These are phyloP conservation scores for Pseudococcus longispinus DNA, from an alignment of 2,888 invertebrate species.

Conservation along the genomic window DNA sequence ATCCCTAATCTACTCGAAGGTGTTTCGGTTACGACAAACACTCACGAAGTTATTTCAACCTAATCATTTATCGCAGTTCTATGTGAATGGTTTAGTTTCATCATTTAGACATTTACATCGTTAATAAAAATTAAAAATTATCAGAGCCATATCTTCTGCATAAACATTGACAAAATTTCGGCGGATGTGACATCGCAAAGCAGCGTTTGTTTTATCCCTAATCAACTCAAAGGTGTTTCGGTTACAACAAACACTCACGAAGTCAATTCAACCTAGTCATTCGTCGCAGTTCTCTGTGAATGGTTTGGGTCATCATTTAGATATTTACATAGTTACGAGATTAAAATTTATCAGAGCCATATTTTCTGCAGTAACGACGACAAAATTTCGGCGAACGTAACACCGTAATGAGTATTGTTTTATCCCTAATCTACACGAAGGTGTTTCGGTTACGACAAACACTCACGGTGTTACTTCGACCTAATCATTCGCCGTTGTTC, in stretches of 20 bases:
- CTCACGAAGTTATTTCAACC: not conserved
- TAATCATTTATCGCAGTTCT: slow-evolving; percentile 47
- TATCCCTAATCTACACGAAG: slow-evolving; percentile 33
- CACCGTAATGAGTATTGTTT: not conserved
- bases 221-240: slow-evolving; percentile 31
- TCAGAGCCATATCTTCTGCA: slow-evolving; percentile 52
- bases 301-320: slow-evolving; percentile 55
- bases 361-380: slow-evolving; percentile 37
- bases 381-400: slow-evolving; percentile 40
- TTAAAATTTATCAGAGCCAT: slow-evolving; percentile 43
- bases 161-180: slow-evolving; percentile 40
- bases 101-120: slow-evolving; percentile 5
- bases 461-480: not conserved
- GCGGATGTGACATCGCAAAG: not conserved
- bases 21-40: not conserved
- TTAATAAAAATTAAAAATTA: not conserved
- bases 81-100: slow-evolving; percentile 54
- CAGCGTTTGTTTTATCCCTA: not conserved
- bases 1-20: slow-evolving; percentile 32
- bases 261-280: slow-evolving; percentile 38
- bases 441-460: slow-evolving; percentile 3
- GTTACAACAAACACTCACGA: not conserved
- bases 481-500: slow-evolving; percentile 46
- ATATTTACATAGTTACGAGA: not conserved
- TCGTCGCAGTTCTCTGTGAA: slow-evolving; percentile 43